phyloP scores from a whole-genome alignment of 2,797 vertebrate species.

The Oryzias dopingdopingensis region DNA sequence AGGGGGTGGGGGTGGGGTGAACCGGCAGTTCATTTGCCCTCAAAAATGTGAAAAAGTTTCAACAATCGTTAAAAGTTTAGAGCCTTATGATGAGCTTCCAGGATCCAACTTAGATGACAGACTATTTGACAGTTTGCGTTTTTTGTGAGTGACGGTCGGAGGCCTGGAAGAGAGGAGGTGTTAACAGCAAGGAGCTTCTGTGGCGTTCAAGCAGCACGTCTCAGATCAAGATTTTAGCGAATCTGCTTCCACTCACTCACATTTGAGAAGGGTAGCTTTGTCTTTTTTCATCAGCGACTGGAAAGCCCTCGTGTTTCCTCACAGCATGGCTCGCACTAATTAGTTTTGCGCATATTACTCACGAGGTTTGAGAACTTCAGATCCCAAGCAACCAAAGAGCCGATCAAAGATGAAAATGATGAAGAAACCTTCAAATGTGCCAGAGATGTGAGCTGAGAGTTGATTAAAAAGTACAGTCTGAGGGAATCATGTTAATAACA shows the following conservation, averaged over 20 bases:
- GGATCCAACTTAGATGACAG: slow-evolving; percentile 39
- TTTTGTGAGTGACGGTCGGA: slow-evolving; percentile 12
- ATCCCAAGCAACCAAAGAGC: slow-evolving; percentile 39
- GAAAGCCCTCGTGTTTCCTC: slow-evolving; percentile 64
- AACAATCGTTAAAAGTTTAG: slow-evolving; percentile 60
- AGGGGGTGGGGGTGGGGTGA: too few species aligned
- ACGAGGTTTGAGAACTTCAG: slow-evolving; percentile 60
- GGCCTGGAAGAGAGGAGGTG: slow-evolving; percentile 23
- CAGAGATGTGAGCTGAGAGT: slow-evolving; percentile 25
- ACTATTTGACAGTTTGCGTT: slow-evolving; percentile 23
- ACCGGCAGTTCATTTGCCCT: too few species aligned
- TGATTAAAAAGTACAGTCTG: slow-evolving; percentile 30
- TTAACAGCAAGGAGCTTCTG: slow-evolving; percentile 41
- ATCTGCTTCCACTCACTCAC: slow-evolving; percentile 27
- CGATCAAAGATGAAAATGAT: slow-evolving; percentile 55
- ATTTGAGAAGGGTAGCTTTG: slow-evolving; percentile 46
- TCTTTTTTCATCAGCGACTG: slow-evolving; percentile 61
- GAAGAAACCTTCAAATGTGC: slow-evolving; percentile 41
- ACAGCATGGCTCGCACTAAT: slow-evolving; percentile 73
- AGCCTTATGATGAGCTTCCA: slow-evolving; percentile 14
- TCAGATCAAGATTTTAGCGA: slow-evolving; percentile 56
- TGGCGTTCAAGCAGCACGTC: slow-evolving; percentile 47
- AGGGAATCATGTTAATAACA: slow-evolving; percentile 32
- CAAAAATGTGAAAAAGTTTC: slow-evolving; percentile 25
- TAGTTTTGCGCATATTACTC: slow-evolving; percentile 73